phyloP scores from a whole-genome alignment of 2,888 invertebrate species.

The Drosophila multiciliata region DNA sequence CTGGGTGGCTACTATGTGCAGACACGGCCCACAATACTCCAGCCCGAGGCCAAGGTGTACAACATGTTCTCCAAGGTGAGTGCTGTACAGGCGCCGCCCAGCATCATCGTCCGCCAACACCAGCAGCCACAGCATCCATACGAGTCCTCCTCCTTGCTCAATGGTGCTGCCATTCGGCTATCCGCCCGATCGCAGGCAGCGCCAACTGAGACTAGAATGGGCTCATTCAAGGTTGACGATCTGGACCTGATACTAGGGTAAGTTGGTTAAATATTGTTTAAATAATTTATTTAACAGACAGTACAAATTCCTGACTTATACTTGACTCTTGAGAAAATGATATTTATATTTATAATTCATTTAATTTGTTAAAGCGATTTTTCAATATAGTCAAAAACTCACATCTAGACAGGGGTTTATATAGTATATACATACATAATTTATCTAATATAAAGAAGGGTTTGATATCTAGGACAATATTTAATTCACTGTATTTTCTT shows the following conservation, averaged over 20 bases:
- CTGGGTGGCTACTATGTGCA: constrained; percentile 79
- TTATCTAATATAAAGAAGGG: background rate
- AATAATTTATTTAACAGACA: background rate
- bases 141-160: constrained; percentile 53
- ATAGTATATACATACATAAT: too few species aligned
- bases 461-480: background rate
- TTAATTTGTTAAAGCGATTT: background rate
- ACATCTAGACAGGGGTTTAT: background rate
- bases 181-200: constrained; percentile 64
- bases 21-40: constrained; percentile 63
- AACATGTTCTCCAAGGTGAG: constrained; percentile 83
- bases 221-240: constrained; percentile 59
- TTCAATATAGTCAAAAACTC: background rate
- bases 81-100: constrained; percentile 67
- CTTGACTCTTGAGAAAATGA: background rate
- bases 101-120: constrained; percentile 70
- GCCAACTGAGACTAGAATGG: constrained; percentile 35
- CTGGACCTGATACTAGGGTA: constrained; percentile 90
- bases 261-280: constrained; percentile 54
- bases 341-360: background rate
- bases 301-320: background rate
- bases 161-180: constrained; percentile 56
- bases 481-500: background rate
- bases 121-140: constrained; percentile 45
- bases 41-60: constrained; percentile 79